Conservation (phyloP, 2,797 vertebrate genomes). For the Brotula barbata region DNA sequence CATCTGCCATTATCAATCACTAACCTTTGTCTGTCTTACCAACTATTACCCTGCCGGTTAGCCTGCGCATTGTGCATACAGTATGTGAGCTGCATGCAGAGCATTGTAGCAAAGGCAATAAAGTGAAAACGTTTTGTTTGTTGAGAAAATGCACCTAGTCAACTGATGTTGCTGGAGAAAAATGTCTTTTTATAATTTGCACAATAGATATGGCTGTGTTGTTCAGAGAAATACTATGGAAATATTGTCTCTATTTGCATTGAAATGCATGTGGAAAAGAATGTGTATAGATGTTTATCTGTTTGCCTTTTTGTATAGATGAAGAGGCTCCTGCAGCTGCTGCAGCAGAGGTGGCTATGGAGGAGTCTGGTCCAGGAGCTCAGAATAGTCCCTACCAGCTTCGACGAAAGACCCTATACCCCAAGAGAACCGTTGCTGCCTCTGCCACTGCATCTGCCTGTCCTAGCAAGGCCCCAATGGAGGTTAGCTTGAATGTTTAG, state of each 20-base stretch:
- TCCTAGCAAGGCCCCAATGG: conserved; percentile 93
- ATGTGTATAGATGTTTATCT: conserved; percentile 10
- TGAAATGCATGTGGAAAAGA: conserved; percentile 16
- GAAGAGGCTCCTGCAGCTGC: conserved; percentile 95
- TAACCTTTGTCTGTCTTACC: conserved; percentile 73
- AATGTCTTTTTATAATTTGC: background rate
- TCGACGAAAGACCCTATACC: conserved; percentile 97
- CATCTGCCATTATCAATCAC: conserved; percentile 73
- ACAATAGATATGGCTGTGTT: background rate
- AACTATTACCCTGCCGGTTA: conserved; percentile 46
- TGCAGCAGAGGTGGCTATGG: conserved; percentile 97
- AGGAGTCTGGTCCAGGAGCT: conserved; percentile 99
- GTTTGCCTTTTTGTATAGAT: conserved; percentile 78
- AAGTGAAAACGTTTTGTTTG: conserved; percentile 3
- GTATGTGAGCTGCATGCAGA: conserved; percentile 45
- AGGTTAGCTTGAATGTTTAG: conserved; percentile 73
- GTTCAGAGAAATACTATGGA: background rate
- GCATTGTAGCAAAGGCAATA: conserved; percentile 26
- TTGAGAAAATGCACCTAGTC: background rate
- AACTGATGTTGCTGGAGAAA: background rate
- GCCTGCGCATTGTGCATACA: conserved; percentile 54
- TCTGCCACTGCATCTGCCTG: conserved; percentile 86
- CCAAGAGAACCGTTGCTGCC: conserved; percentile 98
- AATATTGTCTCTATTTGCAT: conserved; percentile 2
- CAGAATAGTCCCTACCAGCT: conserved; percentile 99